Evolutionary conservation across 2,888 invertebrate genomes (phyloP), one percentile per base, ranked within the genome.

Genomic region (Hipparchia sbordonii): DNA sequence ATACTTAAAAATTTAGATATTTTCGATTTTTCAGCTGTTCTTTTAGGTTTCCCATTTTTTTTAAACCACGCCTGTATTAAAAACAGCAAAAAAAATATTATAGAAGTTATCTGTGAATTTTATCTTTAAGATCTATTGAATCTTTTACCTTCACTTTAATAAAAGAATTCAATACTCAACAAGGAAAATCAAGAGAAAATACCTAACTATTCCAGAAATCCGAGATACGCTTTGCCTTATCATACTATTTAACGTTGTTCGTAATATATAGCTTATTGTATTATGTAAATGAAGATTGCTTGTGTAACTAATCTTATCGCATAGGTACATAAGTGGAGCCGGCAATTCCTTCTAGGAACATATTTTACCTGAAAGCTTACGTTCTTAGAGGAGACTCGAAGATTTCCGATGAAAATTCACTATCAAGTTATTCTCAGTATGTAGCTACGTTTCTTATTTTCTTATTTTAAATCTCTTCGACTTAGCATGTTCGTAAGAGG

Each of bases 341-440:
- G 23, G 62, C 60, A 57, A 66, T 72, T 67, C 66, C 74, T 72
- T 56, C 45, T 69, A 62, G 72, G 54, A 56, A 72, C 66, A 68
- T 74, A 72, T 72, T 69, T 74, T 72, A 72, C 74, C 72, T 69
- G 66, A 48, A 66, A 70, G 74, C 65, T 74, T 72, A 72, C 65
- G 69, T 74, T 62, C 67, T 68, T 71, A 71, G 59, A 60, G 54
- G 39, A 57, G 65, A 70, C 66, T 66, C 51, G 52, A 66, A 61
- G 66, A 56, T 74, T 61, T 74, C 59, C 72, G 54, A 70, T 56
- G 72, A 72, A 70, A 52, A 65, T 69, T 68, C 45, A 57, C 51
- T 68, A 72, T 70, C 33, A 39, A 39, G 65, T 48, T 48, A 48
- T 48, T 62, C 63, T 10, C 63, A 48, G 51, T 48, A 33, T 5